phyloP scores from a whole-genome alignment of 2,113 vertebrate species.

The Porphyrio hochstetteri region DNA sequence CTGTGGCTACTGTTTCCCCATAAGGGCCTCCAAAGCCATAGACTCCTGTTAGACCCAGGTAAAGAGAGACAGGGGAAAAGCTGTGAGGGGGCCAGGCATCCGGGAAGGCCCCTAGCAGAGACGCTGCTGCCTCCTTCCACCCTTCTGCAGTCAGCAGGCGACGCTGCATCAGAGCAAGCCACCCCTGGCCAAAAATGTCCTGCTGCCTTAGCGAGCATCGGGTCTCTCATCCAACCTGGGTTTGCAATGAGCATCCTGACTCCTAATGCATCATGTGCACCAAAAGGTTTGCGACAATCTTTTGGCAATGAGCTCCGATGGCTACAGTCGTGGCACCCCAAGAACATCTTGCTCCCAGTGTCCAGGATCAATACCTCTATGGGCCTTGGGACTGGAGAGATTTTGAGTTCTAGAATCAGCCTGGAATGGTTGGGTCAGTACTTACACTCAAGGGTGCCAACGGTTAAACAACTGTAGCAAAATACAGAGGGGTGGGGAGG shows the following conservation, averaged over 20 bases:
- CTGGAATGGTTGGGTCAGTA: background rate
- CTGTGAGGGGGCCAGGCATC: conserved; percentile 61
- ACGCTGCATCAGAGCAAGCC: accelerated
- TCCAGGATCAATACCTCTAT: background rate
- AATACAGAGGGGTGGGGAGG: background rate
- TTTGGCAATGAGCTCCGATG: background rate
- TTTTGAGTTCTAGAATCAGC: background rate
- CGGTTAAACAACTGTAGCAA: conserved; percentile 3
- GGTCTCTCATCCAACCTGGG: background rate
- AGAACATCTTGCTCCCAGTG: background rate
- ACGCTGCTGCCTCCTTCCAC: background rate
- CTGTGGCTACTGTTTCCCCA: conserved; percentile 83
- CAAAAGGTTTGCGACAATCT: background rate
- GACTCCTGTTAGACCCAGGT: conserved; percentile 78
- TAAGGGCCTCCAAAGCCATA: conserved; percentile 85
- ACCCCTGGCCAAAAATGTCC: background rate
- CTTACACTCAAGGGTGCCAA: background rate
- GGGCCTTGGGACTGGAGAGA: accelerated
- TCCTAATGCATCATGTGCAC: accelerated
- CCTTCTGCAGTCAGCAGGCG: background rate
- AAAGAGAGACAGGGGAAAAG: conserved; percentile 75
- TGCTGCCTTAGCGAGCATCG: background rate
- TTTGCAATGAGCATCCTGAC: background rate
- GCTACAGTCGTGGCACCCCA: conserved; percentile 9
- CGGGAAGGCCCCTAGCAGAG: background rate